phyloP scores from a whole-genome alignment of 1,140 invertebrate genomes.

The Zaprionus africanus region DNA sequence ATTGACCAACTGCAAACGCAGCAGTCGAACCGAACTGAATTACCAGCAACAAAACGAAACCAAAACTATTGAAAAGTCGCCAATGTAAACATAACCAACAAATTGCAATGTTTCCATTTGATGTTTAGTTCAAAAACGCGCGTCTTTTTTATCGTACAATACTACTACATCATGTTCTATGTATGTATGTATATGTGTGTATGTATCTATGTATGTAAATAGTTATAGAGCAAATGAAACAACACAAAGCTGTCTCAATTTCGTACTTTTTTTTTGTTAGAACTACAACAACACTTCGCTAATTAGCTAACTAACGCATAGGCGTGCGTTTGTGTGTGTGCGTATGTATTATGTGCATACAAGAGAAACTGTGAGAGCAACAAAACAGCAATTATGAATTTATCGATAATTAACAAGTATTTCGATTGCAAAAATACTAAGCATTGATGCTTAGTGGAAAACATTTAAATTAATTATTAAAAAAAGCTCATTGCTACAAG shows the following conservation, averaged over 20 bases:
- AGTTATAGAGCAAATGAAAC: conserved; percentile 5
- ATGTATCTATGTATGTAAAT: conserved; percentile 25
- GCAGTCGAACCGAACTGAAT: neutral
- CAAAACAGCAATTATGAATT: neutral
- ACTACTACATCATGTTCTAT: conserved; percentile 18
- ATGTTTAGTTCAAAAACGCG: conserved; percentile 1
- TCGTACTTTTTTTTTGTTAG: neutral
- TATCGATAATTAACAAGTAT: neutral
- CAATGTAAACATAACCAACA: conserved; percentile 8
- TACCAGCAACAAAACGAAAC: neutral
- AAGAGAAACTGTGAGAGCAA: neutral
- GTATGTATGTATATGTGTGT: conserved; percentile 32
- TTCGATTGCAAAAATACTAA: neutral
- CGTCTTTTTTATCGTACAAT: conserved; percentile 5
- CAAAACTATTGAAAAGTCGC: neutral
- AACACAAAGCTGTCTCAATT: conserved; percentile 2
- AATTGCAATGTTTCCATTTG: conserved; percentile 10
- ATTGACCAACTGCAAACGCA: neutral
- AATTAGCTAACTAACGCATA: conserved; percentile 6
- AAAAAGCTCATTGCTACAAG: neutral
- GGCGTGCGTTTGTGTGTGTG: conserved; percentile 4
- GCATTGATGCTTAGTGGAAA: too few species aligned
- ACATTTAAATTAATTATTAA: neutral
- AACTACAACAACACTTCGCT: conserved; percentile 27
- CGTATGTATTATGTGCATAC: conserved; percentile 16